Base-by-base conservation (phyloP, 2,888 invertebrate species). In the Stenolophus ochropezus region DNA sequence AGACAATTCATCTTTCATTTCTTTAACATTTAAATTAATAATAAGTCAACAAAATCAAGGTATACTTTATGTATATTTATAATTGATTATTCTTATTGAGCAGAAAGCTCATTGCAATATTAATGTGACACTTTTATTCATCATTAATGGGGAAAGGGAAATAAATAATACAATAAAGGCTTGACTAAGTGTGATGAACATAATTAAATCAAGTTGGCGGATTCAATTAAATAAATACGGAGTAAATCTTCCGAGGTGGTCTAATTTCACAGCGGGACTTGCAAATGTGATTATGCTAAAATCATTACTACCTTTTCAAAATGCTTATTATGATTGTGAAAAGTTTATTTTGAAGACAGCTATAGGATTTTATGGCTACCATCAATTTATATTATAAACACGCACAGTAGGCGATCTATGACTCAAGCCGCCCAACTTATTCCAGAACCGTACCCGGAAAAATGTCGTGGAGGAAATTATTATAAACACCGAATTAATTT, bases 341-440 rank as follows among this genome's bases (percentile, higher is more conserved):
- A 69, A 69, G 65, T 69, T 69, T 69, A 69, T 69, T 69, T 69
- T 69, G 65, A 69, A 69, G 33, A 69, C 25, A 61, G 61, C 61
- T 61, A 61, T 61, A 61, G 21, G 61, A 25, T 61, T 61, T 61
- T 61, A 61, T 61, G 61, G 61, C 42, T 69, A 6, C 27, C 33
- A 69, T 69, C 65, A 69, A 69, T 69, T 69, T 69, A 69, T 69
- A 69, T 69, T 69, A 69, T 69, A 69, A 69, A 69, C 65, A 69
- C 20, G 18, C 65, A 33, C 65, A 69, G 65, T 69, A 69, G 65
- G 65, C 65, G 42, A 33, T 33, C 65, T 27, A 18, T 69, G 18
- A 69, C 11, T 69, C 65, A 69, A 69, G 33, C 42, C 65, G 65
- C 65, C 65, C 2, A 33, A 65, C 27, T 21, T 16, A 65, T 65